phyloP scores from a whole-genome alignment of 2,797 vertebrate genomes.

The Pseudomugil tenellus region DNA sequence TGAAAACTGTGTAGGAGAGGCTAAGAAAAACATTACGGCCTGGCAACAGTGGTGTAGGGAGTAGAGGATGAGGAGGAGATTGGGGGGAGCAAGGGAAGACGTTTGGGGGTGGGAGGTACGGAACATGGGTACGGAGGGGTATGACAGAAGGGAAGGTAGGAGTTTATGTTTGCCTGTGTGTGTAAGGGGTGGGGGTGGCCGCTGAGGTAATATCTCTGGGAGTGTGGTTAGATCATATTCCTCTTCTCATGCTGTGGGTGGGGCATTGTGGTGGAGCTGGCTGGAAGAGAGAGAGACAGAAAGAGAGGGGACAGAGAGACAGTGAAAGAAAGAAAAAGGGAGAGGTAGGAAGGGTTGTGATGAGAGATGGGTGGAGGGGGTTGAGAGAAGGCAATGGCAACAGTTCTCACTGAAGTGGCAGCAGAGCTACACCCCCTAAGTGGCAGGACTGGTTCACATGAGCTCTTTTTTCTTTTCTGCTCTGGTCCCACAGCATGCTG shows the following conservation, averaged over 20 bases:
- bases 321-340: conserved; percentile 24
- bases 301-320: conserved; percentile 52
- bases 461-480: conserved; percentile 31
- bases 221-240: conserved; percentile 77
- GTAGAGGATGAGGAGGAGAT: conserved; percentile 73
- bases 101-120: conserved; percentile 41
- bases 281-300: conserved; percentile 63
- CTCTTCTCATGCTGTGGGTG: conserved; percentile 79
- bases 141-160: conserved; percentile 68
- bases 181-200: conserved; percentile 63
- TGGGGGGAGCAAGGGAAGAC: conserved; percentile 50
- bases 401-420: conserved; percentile 57
- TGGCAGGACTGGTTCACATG: conserved; percentile 76
- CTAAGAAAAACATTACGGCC: conserved; percentile 84
- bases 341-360: conserved; percentile 22
- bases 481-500: not conserved
- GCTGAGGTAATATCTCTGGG: conserved; percentile 75
- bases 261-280: conserved; percentile 65
- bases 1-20: conserved; percentile 89
- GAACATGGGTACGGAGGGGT: conserved; percentile 42
- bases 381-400: conserved; percentile 56
- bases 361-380: conserved; percentile 57
- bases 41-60: conserved; percentile 77
- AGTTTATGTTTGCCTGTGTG: conserved; percentile 54
- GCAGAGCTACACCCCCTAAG: conserved; percentile 66